These are phyloP conservation scores for Episyrphus balteatus DNA, from an alignment of 1,140 invertebrate genomes.

Conservation along the genomic window DNA sequence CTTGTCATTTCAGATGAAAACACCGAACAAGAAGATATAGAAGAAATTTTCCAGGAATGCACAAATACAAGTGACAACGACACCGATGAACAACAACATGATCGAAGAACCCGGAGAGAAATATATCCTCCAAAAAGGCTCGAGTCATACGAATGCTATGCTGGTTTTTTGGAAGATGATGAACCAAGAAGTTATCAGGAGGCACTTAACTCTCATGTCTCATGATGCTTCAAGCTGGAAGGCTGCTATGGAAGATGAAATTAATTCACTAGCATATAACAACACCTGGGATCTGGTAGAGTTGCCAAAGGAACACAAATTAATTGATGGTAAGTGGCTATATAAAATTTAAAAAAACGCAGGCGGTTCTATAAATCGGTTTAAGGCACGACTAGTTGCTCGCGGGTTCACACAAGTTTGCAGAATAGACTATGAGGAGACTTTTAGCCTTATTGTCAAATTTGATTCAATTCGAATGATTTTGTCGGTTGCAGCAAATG, in stretches of 20 bases:
- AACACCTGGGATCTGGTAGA: conserved; percentile 8
- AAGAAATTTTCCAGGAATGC: too few relatives aligned
- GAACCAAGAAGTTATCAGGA: conserved; percentile 3
- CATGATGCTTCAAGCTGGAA: conserved; percentile 11
- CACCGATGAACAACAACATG: too few relatives aligned
- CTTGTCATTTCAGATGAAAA: too few relatives aligned
- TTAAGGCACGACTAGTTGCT: conserved; percentile 34
- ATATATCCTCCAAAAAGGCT: too few relatives aligned
- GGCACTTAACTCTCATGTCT: not conserved
- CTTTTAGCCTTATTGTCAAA: conserved; percentile 13
- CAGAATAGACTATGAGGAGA: conserved; percentile 20
- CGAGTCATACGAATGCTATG: too few relatives aligned
- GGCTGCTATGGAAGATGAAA: conserved; percentile 20
- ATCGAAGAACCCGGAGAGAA: too few relatives aligned
- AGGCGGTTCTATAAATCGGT: conserved; percentile 10
- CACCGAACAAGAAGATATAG: too few relatives aligned
- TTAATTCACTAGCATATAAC: conserved; percentile 11
- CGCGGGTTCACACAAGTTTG: conserved; percentile 28
- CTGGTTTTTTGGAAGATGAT: not conserved
- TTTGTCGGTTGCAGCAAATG: conserved; percentile 7
- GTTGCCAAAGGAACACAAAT: conserved; percentile 1
- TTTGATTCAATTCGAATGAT: conserved; percentile 16
- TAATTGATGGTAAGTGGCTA: conserved; percentile 20
- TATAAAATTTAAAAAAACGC: conserved; percentile 15
- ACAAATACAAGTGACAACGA: too few relatives aligned